These are phyloP conservation scores for Rosalia funebris DNA, from an alignment of 2,888 invertebrate genomes.

Conservation along the genomic window DNA sequence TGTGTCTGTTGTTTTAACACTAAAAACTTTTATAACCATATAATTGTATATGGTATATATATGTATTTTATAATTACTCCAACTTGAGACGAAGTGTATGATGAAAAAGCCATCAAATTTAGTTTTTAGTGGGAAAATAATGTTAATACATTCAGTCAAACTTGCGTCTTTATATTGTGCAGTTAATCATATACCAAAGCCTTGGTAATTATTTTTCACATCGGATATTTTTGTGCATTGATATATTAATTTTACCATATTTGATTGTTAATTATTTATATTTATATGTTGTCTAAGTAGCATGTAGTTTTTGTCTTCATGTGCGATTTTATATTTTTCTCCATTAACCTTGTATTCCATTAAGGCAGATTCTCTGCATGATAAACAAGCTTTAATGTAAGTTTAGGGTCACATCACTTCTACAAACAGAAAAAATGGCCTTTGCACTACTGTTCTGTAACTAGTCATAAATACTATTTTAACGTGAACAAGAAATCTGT, in stretches of 20 bases:
- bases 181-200: slow-evolving; percentile 37
- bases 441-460: neutral
- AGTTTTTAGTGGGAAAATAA: slow-evolving; percentile 6
- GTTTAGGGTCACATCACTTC: slow-evolving; percentile 34
- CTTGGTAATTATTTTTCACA: slow-evolving; percentile 29
- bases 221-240: slow-evolving; percentile 19
- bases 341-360: slow-evolving; percentile 28
- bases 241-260: slow-evolving; percentile 24
- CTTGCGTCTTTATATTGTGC: slow-evolving; percentile 17
- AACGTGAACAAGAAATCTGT: slow-evolving; percentile 20
- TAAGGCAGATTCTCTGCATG: slow-evolving; percentile 35
- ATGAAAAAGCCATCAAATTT: neutral
- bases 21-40: neutral
- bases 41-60: too few species aligned
- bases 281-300: slow-evolving; percentile 31
- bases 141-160: neutral
- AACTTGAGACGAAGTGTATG: neutral
- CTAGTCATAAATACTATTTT: neutral
- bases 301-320: slow-evolving; percentile 19
- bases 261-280: slow-evolving; percentile 36
- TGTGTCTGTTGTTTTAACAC: slow-evolving; percentile 10
- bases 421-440: slow-evolving; percentile 26
- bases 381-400: slow-evolving; percentile 40
- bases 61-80: neutral
- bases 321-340: neutral